Percentiles rank a stretch among this genome's conserved stretches.
Conservation (phyloP, 2,888 invertebrate species). For the Melanostoma scalare region DNA sequence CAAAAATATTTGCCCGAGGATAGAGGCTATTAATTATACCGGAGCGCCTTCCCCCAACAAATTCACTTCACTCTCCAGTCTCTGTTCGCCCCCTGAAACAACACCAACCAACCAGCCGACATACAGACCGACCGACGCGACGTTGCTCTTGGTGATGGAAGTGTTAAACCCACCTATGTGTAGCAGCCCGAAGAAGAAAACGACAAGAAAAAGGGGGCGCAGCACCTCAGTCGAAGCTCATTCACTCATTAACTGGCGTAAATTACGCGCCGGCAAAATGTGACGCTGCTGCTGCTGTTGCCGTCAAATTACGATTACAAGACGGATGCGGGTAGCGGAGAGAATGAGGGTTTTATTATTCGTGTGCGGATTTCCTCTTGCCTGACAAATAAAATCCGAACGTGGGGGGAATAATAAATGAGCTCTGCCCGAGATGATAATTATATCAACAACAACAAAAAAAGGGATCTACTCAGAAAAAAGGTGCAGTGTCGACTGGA, state of each 20-base stretch:
- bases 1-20: slow-evolving; percentile 60
- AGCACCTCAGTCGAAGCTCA: slow-evolving; percentile 60
- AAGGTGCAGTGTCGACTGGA: slow-evolving; percentile 56
- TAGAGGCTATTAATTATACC: slow-evolving; percentile 69
- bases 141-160: slow-evolving; percentile 18
- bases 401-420: slow-evolving; percentile 73
- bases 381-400: slow-evolving; percentile 71
- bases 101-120: slow-evolving; percentile 19
- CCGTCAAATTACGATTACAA: neutral
- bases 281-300: slow-evolving; percentile 6
- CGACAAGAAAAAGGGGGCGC: slow-evolving; percentile 13
- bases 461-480: slow-evolving; percentile 1
- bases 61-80: neutral
- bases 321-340: slow-evolving; percentile 15
- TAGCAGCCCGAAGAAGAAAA: slow-evolving; percentile 1
- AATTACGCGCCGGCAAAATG: slow-evolving; percentile 61
- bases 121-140: neutral
- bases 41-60: slow-evolving; percentile 22
- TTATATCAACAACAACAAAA: slow-evolving; percentile 36
- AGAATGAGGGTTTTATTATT: slow-evolving; percentile 44
- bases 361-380: slow-evolving; percentile 71
- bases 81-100: slow-evolving; percentile 6
- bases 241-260: slow-evolving; percentile 73
- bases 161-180: slow-evolving; percentile 27
- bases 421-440: slow-evolving; percentile 67